Evolutionary conservation across 2,797 vertebrate species (phyloP), one percentile per base, ranked within the genome.

Genomic region (Anguilla pacifica): DNA sequence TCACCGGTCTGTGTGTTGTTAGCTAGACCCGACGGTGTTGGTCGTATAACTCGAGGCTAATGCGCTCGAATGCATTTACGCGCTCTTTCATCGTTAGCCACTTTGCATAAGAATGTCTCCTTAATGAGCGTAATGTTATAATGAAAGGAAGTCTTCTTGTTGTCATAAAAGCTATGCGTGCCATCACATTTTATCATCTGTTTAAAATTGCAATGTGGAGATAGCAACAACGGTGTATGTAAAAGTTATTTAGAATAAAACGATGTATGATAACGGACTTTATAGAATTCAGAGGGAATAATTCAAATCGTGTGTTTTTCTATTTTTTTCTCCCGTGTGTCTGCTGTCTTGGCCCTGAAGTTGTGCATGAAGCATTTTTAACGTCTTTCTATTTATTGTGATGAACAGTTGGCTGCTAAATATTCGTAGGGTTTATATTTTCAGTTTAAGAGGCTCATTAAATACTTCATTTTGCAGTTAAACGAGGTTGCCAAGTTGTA

Each of bases 401-500:
- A 46, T 11, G 31, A 55, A 55, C 22, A 46, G 67, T 83, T 87
- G 87, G 64, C 87, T 77, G 64, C 19, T 84, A 28, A 43, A 31
- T 84, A 35, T 77, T 17, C 57, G 82, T 49, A 87, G 70, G 67
- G 46, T 74, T 51, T 43, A 51, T 22, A 74, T 31, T 85, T 51
- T 85, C 13, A 55, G 53, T 67, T 83, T 51, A 87, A 70, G 59
- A 39, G 83, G 31, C 83, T 74, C 28, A 84, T 74, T 84, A 87
- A 46, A 72, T 84, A 49, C 31, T 74, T 84, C 19, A 87, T 57
- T n/a, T 59, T 57, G 83, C 87, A 72, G 35, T 84, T 57, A 57
- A 87, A 74, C 31, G 51, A 53, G 83, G 49, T 70, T 64, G 51
- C 43, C 79, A 53, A 19, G 2, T 15, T 86, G 70, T 72, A 77